These are phyloP conservation scores for Trissolcus brochymenae DNA, from an alignment of 2,888 invertebrate genomes.

Conservation along the genomic window DNA sequence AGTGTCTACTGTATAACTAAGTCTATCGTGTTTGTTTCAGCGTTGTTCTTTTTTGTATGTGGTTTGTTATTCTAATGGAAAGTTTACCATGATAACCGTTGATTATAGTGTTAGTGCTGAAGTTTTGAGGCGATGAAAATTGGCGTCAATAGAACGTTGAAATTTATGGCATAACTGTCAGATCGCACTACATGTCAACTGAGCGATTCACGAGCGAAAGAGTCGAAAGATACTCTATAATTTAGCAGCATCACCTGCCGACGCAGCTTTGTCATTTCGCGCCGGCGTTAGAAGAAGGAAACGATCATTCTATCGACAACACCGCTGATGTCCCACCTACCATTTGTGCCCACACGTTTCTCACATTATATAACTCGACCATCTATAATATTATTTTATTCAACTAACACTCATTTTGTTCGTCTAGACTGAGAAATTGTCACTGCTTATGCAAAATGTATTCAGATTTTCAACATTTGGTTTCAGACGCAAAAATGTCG, in stretches of 20 bases:
- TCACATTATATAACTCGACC: conserved; percentile 49
- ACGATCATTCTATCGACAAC: conserved; percentile 56
- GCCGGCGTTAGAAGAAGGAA: conserved; percentile 57
- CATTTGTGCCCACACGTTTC: conserved; percentile 58
- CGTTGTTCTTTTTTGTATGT: no score
- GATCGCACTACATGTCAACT: conserved; percentile 37
- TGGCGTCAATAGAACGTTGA: conserved; percentile 2
- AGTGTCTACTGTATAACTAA: no score
- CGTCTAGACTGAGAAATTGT: conserved; percentile 52
- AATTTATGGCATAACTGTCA: conserved; percentile 41
- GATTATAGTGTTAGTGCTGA: no score
- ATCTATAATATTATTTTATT: conserved; percentile 23
- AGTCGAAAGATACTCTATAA: conserved; percentile 36
- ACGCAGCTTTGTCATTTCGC: conserved; percentile 55
- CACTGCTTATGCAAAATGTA: conserved; percentile 44
- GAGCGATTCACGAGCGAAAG: conserved; percentile 16
- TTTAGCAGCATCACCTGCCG: conserved; percentile 59
- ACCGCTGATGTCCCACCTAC: conserved; percentile 57
- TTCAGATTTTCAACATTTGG: conserved; percentile 31
- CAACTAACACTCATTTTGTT: conserved; percentile 32
- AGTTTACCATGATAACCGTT: not conserved
- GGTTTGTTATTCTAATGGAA: no score
- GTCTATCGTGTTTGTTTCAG: no score
- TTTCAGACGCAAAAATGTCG: not conserved
- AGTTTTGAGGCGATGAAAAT: not conserved